Evolutionary conservation across 1,140 invertebrate genomes (phyloP).

Genomic region (Lysiphlebus fabarum): DNA sequence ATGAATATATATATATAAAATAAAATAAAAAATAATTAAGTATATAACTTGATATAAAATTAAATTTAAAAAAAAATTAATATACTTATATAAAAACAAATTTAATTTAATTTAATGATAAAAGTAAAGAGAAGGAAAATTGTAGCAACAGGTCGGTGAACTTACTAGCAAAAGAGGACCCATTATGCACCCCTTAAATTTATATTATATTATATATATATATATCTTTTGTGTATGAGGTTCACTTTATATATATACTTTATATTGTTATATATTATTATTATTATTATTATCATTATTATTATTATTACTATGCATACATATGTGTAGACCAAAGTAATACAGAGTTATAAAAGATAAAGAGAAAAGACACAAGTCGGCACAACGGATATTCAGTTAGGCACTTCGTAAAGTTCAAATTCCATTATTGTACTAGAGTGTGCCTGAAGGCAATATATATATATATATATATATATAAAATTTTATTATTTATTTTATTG

Average conservation of each 20-base stretch:
- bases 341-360: background rate
- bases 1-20: too few species aligned
- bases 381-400: background rate
- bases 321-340: too few species aligned
- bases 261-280: conserved; percentile 1
- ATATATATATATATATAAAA: background rate
- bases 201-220: too few species aligned
- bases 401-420: conserved; percentile 11
- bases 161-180: conserved; percentile 6
- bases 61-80: too few species aligned
- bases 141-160: conserved; percentile 10
- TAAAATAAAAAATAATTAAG: too few species aligned
- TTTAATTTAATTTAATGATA: too few species aligned
- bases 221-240: too few species aligned
- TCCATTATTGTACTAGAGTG: conserved; percentile 9
- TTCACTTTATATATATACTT: background rate
- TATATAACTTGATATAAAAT: too few species aligned
- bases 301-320: too few species aligned
- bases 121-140: too few species aligned
- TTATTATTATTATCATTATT: background rate
- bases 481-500: background rate
- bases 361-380: background rate
- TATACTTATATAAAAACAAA: too few species aligned
- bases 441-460: background rate
- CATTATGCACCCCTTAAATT: conserved; percentile 13